A percentile compares a stretch with the other conserved stretches of the same genome.
Evolutionary conservation across 2,888 invertebrate species (phyloP).

Genomic region (Arctia plantaginis): DNA sequence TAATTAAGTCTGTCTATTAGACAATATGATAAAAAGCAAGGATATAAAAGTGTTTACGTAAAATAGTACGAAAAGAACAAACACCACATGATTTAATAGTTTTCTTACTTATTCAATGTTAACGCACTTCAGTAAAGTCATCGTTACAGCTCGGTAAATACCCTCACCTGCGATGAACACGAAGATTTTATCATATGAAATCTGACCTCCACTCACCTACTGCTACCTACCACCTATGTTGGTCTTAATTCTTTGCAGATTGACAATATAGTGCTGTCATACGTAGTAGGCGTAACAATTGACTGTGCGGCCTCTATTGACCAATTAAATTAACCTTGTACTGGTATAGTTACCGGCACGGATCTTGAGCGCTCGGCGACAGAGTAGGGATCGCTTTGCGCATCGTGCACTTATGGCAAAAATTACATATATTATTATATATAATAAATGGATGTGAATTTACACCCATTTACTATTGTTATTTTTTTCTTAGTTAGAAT

Average conservation of each 20-base stretch:
- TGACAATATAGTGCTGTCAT: conserved; percentile 6
- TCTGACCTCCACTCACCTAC: conserved; percentile 13
- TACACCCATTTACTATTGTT: too few species aligned
- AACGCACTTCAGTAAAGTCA: neutral
- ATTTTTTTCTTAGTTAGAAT: too few species aligned
- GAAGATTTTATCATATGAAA: conserved; percentile 8
- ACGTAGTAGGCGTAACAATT: conserved; percentile 2
- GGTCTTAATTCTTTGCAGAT: conserved; percentile 6
- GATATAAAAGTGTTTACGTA: neutral
- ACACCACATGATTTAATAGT: neutral
- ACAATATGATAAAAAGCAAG: neutral
- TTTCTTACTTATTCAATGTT: neutral
- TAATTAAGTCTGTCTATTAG: neutral
- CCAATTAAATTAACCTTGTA: conserved; percentile 8
- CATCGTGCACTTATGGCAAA: too few species aligned
- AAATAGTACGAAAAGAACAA: neutral
- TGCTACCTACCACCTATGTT: too few species aligned
- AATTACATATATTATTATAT: too few species aligned
- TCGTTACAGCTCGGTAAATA: neutral
- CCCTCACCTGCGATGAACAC: neutral
- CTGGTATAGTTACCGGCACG: too few species aligned
- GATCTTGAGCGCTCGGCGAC: too few species aligned
- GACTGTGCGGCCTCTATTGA: neutral
- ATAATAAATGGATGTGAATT: too few species aligned
- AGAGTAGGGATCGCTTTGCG: too few species aligned